phyloP scores from a whole-genome alignment of 2,113 vertebrate species.

The Zosterops hypoxanthus region DNA sequence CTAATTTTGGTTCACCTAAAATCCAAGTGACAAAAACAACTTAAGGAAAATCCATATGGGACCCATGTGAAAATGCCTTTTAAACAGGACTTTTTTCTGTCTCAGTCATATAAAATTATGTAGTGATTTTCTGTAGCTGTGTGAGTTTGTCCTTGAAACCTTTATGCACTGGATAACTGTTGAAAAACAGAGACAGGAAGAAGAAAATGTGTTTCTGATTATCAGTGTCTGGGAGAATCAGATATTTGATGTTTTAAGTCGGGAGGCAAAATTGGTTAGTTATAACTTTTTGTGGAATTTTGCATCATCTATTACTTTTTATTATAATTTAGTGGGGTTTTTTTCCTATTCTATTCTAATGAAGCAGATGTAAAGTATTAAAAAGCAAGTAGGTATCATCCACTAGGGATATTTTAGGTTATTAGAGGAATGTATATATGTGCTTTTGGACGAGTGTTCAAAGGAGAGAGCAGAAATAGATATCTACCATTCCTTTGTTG shows the following conservation, averaged over 20 bases:
- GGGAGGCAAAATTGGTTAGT: background rate
- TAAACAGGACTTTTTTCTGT: background rate
- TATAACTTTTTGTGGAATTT: background rate
- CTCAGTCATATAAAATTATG: background rate
- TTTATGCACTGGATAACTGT: background rate
- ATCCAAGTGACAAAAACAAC: background rate
- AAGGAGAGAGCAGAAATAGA: background rate
- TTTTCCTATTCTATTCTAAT: background rate
- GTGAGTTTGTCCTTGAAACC: background rate
- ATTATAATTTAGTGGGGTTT: background rate
- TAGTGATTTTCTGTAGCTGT: background rate
- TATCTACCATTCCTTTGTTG: background rate
- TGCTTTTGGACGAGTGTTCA: background rate
- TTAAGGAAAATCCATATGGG: background rate
- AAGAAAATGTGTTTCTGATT: background rate
- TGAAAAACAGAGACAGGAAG: background rate
- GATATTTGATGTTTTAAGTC: background rate
- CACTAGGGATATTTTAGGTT: background rate
- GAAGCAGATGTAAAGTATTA: background rate
- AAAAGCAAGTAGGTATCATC: background rate
- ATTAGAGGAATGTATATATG: background rate
- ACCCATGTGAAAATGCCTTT: background rate
- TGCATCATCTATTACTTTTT: background rate
- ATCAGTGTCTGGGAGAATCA: background rate
- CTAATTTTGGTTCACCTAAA: background rate